Percentiles rank a stretch among this genome's conserved stretches.
These are phyloP conservation scores for Lepus townsendii DNA, from an alignment of 2,797 vertebrate genomes.

Conservation along the genomic window DNA sequence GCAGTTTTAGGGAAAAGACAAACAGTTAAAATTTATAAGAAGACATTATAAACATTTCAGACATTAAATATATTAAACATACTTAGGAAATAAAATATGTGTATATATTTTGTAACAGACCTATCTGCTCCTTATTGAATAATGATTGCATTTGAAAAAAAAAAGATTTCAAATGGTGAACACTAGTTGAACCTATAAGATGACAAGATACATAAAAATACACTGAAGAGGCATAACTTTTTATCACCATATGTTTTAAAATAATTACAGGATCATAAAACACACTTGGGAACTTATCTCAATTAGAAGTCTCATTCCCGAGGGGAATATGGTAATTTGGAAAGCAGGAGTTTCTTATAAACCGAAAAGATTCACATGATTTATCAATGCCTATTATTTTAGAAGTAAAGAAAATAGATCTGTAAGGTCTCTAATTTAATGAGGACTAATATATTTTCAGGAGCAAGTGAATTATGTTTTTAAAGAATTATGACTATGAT, in stretches of 20 bases:
- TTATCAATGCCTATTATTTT: conserved; percentile 62
- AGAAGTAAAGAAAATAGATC: neutral
- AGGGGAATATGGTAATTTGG: conserved; percentile 63
- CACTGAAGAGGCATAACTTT: conserved; percentile 47
- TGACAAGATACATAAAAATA: conserved; percentile 66
- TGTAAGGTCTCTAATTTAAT: conserved; percentile 18
- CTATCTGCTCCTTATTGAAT: conserved; percentile 54
- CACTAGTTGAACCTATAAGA: conserved; percentile 12
- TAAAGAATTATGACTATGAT: neutral
- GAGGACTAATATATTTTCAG: neutral
- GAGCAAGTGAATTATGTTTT: conserved; percentile 3
- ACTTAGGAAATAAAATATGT: conserved; percentile 58
- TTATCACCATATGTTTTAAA: conserved; percentile 68
- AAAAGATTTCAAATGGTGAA: conserved; percentile 55
- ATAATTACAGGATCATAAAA: conserved; percentile 78
- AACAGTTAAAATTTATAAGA: conserved; percentile 28
- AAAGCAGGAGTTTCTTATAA: conserved; percentile 62
- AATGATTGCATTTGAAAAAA: conserved; percentile 55
- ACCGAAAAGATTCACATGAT: conserved; percentile 55
- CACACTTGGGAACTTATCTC: conserved; percentile 71
- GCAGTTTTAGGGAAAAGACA: conserved; percentile 2
- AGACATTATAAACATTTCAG: neutral
- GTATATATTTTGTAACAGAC: conserved; percentile 53
- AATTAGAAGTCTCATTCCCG: conserved; percentile 71
- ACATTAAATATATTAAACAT: neutral